Evolutionary conservation across 1,140 invertebrate genomes (phyloP).

Genomic region (Goniozus legneri): DNA sequence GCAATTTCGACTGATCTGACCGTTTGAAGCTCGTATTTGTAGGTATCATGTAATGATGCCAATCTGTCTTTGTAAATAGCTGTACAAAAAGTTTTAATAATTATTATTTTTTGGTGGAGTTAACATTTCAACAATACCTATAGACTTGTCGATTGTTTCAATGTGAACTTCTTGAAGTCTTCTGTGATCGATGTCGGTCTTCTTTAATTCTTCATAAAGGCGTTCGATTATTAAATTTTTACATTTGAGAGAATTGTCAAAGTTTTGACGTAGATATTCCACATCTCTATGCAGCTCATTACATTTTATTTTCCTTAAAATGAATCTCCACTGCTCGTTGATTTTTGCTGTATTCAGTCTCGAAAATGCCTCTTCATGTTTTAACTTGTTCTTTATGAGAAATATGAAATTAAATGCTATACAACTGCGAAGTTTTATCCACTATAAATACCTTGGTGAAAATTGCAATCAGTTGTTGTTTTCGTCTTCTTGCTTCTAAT

Average conservation of each 20-base stretch:
- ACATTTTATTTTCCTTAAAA: slow-evolving; percentile 70
- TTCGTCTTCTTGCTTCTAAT: slow-evolving; percentile 70
- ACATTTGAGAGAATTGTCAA: slow-evolving; percentile 59
- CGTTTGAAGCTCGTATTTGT: slow-evolving; percentile 45
- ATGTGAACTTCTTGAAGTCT: slow-evolving; percentile 67
- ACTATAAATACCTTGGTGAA: slow-evolving; percentile 67
- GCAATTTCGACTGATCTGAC: slow-evolving; percentile 25
- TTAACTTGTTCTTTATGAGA: slow-evolving; percentile 69
- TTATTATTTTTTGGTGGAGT: background rate
- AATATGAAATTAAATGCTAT: too few relatives aligned
- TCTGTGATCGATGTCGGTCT: slow-evolving; percentile 67
- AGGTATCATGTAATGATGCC: slow-evolving; percentile 56
- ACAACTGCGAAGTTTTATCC: slow-evolving; percentile 3
- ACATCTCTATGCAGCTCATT: slow-evolving; percentile 67
- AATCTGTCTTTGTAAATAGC: slow-evolving; percentile 52
- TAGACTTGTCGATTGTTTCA: slow-evolving; percentile 63
- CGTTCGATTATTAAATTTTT: slow-evolving; percentile 66
- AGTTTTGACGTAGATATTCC: slow-evolving; percentile 59
- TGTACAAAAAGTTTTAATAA: slow-evolving; percentile 22
- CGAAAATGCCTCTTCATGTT: slow-evolving; percentile 72
- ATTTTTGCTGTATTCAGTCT: slow-evolving; percentile 78
- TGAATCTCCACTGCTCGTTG: slow-evolving; percentile 76
- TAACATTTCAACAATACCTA: slow-evolving; percentile 52
- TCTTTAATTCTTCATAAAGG: slow-evolving; percentile 63
- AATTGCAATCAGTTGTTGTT: slow-evolving; percentile 71